Conservation (phyloP, 2,797 vertebrate species). For the Mormyrus proboscirostris region DNA sequence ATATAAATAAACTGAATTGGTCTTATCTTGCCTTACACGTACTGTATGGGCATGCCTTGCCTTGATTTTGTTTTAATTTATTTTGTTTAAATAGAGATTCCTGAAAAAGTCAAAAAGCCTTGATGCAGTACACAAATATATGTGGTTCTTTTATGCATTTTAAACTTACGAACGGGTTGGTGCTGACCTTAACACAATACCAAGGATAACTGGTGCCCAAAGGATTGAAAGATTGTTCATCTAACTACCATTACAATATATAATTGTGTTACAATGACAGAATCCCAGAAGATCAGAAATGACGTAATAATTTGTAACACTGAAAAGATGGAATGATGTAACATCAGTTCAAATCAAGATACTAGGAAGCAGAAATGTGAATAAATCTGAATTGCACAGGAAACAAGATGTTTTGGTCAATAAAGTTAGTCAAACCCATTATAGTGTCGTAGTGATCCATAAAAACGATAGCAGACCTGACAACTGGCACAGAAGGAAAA, state of each 20-base stretch:
- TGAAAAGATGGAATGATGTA: neutral
- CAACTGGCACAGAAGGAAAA: neutral
- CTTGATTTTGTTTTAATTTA: neutral
- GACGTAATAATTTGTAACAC: neutral
- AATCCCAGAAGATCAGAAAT: neutral
- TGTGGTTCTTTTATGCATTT: too few species aligned
- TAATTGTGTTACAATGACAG: neutral
- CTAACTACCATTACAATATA: neutral
- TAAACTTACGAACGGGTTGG: too few species aligned
- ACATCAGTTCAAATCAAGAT: neutral
- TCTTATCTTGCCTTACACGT: neutral
- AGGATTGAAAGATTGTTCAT: neutral
- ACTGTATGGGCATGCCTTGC: neutral
- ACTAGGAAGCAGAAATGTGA: neutral
- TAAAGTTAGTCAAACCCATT: neutral
- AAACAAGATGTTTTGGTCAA: neutral
- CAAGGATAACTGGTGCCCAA: neutral
- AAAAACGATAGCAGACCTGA: neutral
- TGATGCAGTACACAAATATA: too few species aligned
- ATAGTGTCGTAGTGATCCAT: neutral
- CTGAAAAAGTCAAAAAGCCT: too few species aligned
- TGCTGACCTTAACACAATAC: neutral
- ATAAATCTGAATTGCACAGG: neutral
- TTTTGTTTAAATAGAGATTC: neutral
- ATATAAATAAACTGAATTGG: neutral